These are phyloP conservation scores for Theretra japonica DNA, from an alignment of 2,888 invertebrate genomes.

Conservation along the genomic window DNA sequence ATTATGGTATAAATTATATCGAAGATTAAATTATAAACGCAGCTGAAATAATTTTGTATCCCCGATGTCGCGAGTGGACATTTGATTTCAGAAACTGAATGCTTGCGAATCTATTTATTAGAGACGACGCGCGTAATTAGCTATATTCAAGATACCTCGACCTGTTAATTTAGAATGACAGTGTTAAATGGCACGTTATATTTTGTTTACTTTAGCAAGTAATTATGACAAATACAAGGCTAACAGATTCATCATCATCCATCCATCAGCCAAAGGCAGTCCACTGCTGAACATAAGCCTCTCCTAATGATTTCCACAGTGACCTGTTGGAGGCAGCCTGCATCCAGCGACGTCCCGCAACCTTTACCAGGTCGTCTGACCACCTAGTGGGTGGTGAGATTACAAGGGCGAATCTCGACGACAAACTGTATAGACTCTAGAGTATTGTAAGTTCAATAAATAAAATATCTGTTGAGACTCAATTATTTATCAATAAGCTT, in stretches of 20 bases:
- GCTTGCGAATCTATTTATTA: conserved; percentile 55
- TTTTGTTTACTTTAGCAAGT: conserved; percentile 68
- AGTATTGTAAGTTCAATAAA: conserved; percentile 22
- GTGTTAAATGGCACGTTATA: conserved; percentile 70
- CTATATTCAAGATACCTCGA: conserved; percentile 41
- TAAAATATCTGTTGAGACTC: conserved; percentile 2
- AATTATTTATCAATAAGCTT: conserved; percentile 6
- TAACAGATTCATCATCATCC: too few species aligned
- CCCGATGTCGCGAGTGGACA: conserved; percentile 47
- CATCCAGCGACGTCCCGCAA: too few species aligned
- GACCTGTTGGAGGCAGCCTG: too few species aligned
- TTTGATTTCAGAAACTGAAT: conserved; percentile 64
- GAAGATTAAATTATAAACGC: not conserved
- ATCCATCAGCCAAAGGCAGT: too few species aligned
- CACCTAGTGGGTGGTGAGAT: too few species aligned
- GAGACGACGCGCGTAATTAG: conserved; percentile 46
- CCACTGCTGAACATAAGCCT: too few species aligned
- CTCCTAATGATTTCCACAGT: too few species aligned
- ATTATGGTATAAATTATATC: not conserved
- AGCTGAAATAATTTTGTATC: conserved; percentile 43
- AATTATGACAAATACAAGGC: conserved; percentile 70
- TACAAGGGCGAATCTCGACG: conserved; percentile 49
- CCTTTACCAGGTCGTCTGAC: too few species aligned
- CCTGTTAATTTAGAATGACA: conserved; percentile 68
- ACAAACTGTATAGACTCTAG: conserved; percentile 32